Evolutionary conservation across 2,113 vertebrate species (phyloP).

Genomic region (Muntiacus reevesi): DNA sequence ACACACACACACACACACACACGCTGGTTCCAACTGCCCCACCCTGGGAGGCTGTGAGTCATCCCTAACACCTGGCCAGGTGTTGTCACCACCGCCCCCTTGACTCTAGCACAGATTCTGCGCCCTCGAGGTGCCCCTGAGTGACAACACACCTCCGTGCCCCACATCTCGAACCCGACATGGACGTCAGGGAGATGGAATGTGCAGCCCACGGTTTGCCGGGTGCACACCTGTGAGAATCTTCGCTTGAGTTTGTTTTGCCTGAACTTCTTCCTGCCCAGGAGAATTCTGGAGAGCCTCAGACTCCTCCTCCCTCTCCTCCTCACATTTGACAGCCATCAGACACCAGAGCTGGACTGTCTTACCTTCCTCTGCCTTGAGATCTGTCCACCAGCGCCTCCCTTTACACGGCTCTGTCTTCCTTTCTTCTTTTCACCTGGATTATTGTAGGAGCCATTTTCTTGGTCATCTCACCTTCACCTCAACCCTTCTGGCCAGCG

Average conservation of each 20-base stretch:
- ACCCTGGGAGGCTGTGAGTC: constrained; percentile 51
- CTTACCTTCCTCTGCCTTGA: background rate
- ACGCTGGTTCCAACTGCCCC: background rate
- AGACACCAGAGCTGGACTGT: background rate
- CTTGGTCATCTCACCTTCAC: background rate
- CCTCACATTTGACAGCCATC: background rate
- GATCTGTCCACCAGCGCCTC: background rate
- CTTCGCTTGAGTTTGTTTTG: background rate
- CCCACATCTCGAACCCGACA: fast-evolving
- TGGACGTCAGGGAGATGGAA: background rate
- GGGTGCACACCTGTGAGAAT: background rate
- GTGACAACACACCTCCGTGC: background rate
- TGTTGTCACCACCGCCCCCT: background rate
- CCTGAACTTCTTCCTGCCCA: constrained; percentile 3
- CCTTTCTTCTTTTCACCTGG: background rate
- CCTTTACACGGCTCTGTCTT: background rate
- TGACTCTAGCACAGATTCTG: background rate
- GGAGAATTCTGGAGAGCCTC: background rate
- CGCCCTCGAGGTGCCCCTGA: constrained; percentile 41
- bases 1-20: background rate
- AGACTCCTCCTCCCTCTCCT: background rate
- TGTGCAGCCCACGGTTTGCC: background rate
- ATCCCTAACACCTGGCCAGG: constrained; percentile 36
- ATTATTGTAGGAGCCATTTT: background rate
- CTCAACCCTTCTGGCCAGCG: background rate